Evolutionary conservation across 2,888 invertebrate species (phyloP), one percentile per base, ranked within the genome.

Genomic region (Gisinianus flammeolus): DNA sequence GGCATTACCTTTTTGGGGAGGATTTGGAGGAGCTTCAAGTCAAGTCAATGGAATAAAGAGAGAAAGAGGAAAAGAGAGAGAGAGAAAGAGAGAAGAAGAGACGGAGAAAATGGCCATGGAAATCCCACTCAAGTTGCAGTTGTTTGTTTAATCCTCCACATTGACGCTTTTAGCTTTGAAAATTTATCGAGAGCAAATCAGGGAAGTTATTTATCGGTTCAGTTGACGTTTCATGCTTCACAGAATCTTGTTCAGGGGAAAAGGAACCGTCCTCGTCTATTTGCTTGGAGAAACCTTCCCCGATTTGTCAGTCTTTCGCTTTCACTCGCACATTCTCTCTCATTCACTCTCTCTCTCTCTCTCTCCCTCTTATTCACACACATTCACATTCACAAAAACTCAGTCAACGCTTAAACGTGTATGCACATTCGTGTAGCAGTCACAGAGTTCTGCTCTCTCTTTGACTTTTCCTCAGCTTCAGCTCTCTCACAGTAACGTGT

Each of bases 191-290:
- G 72, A 58, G 72, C n/a, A 72, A 72, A 72, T 72, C 72, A 72
- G 72, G 58, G 54, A 56, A 72, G 72, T 72, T 72, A 72, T 72
- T 72, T 72, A 72, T 72, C 72, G 72, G 72, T 72, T 72, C 72
- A 72, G 56, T 72, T 72, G 72, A 72, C 72, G 72, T 72, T 72
- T 72, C 72, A 72, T 72, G 72, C 72, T 72, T 24, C 58, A 72
- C 33, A 58, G 72, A 33, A 31, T 33, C 72, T 58, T 58, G 70
- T 54, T 72, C 56, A 33, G n/a, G 58, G 33, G 33, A 58, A 72
- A 58, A 24, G 56, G 33, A 12, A 28, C 12, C 62, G 24, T 62
- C 26, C 62, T 62, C 54, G 44, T 44, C 44, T 44, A 44, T 44
- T 44, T 44, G 12, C 44, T 44, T 44, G 44, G 16, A 44, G 19